Conservation (phyloP, 2,797 vertebrate genomes). For the Botia kubotai region DNA sequence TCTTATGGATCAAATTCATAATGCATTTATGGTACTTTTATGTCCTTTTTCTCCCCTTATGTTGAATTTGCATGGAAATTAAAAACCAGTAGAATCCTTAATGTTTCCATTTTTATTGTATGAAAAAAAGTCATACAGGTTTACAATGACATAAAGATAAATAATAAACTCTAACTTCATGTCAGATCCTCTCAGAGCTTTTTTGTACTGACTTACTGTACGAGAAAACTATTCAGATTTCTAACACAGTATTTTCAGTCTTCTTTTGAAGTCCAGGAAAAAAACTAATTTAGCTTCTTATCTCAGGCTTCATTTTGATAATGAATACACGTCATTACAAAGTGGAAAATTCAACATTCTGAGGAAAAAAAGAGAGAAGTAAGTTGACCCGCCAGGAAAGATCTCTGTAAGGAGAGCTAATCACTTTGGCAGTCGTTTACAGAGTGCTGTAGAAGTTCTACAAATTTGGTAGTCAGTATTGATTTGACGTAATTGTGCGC, state of each 20-base stretch:
- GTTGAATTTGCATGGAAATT: background rate
- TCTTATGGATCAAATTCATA: background rate
- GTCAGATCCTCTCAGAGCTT: background rate
- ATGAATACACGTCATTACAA: slow-evolving; percentile 24
- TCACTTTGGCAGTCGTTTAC: slow-evolving; percentile 27
- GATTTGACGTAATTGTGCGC: slow-evolving; percentile 42
- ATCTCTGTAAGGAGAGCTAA: slow-evolving; percentile 33
- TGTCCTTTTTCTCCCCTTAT: background rate
- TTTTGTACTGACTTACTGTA: background rate
- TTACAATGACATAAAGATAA: background rate
- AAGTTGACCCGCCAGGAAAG: slow-evolving; percentile 38
- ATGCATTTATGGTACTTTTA: background rate
- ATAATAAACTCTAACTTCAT: background rate
- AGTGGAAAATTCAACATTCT: slow-evolving; percentile 40
- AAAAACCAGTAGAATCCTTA: background rate
- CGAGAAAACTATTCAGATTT: background rate
- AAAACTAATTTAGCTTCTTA: slow-evolving; percentile 23
- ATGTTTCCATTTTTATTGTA: background rate
- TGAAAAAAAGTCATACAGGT: background rate
- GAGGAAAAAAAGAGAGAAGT: slow-evolving; percentile 8
- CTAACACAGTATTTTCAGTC: background rate
- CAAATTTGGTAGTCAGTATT: slow-evolving; percentile 46
- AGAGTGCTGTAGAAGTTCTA: slow-evolving; percentile 27
- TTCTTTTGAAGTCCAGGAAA: background rate
- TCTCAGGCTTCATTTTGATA: slow-evolving; percentile 30